Evolutionary conservation across 2,113 vertebrate species (phyloP), one percentile per base, ranked within the genome.

Genomic region (Carlito syrichta): DNA sequence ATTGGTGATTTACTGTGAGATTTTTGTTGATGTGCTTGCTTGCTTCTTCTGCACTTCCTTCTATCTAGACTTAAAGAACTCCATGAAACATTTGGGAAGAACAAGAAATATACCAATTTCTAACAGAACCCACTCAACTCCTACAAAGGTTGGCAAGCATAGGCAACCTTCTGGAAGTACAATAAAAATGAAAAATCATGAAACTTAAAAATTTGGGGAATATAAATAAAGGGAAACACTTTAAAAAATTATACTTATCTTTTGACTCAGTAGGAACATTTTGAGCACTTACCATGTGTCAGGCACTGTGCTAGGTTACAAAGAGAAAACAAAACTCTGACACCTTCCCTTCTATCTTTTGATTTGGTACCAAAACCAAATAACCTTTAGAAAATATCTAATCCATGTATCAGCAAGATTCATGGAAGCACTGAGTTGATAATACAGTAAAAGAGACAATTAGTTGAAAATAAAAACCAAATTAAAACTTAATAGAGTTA

Each of bases 121-220:
- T 94, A 66, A 88, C 45, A 94, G 74, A 95, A 95, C 97, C 96
- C 95, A 97, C 96, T 98, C 97, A 97, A 94, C 97, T 97, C 96
- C 97, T 94, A 94, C 96, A 79, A 83, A 71, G 12, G 22, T 94
- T 97, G 97, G 97, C 96, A 97, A 97, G 91, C 74, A 82, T 3
- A 96, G 45, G 56, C 78, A 86, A 86, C 95, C 93, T 98, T 97
- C 97, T 96, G 97, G 95, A 95, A 96, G 56, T 45, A 91, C 82
- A 89, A 94, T 25, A 83, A 91, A 76, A 91, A 62, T 66, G 40
- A 93, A 96, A 91, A 94, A 91, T 79, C 60, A 60, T 77, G 66
- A 95, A 45, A 84, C n/a, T 20, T 81, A 79, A 76, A 96, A 96
- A 27, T 48, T 62, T 50, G 7, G 4, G 25, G 8, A 69, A 19